Evolutionary conservation across 2,797 vertebrate species (phyloP), one percentile per base, ranked within the genome.

Genomic region (Typhlichthys eigenmanni): DNA sequence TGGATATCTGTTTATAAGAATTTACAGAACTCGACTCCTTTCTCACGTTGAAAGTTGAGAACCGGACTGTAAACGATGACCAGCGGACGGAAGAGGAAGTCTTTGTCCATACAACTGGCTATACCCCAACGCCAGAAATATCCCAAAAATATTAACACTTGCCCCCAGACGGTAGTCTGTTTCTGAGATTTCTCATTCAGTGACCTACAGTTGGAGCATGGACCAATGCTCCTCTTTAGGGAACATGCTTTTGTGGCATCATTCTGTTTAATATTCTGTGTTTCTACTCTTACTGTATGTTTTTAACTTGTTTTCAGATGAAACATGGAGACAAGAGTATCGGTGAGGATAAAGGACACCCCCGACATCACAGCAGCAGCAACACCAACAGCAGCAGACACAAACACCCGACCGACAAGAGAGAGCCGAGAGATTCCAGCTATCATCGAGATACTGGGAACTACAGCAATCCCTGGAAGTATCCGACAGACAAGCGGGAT

Each of bases 291-390:
- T 45, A 32, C 19, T 14, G 38, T 13, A 57, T 59, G 3, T 17
- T 51, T 34, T 53, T 51, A 5, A 43, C 52, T 3, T 72, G 0
- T 68, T 60, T 64, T 63, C 38, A 54, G 58, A 68, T 80, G 65
- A 78, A 79, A 46, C 45, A 47, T 55, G 7, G 45, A 32, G 67
- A 78, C 34, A 75, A 66, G 29, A 46, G 58, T 10, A 9, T 34
- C 2, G 70, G 45, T 67, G 71, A 79, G 8, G 32, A 13, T 48
- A 68, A 69, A 75, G 69, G 49, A 55, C 47, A 62, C 19, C 29
- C 50, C 0, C 54, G 0, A 10, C 19, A 29, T 34, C 49, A 54
- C 10, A 9, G 12, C 58, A 60, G n/a, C 32, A 51, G 12, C 55
- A 63, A n/a, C 38, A 64, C 38, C 48, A 47, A 47, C n/a, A 19